Conservation (phyloP, 2,113 vertebrate species). For the Chiloscyllium plagiosum region DNA sequence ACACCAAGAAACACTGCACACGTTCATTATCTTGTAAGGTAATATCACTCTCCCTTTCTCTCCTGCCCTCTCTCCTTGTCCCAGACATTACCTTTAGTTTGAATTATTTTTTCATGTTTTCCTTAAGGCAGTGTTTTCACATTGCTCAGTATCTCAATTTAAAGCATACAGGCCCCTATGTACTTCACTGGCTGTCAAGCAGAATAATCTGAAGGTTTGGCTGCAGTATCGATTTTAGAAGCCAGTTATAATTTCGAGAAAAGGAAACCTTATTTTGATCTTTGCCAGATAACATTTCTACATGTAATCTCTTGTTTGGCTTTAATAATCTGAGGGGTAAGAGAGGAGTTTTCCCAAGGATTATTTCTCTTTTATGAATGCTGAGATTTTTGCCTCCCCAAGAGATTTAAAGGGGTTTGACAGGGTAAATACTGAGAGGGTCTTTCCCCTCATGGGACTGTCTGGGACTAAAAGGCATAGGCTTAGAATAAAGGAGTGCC, state of each 20-base stretch:
- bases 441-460: no score
- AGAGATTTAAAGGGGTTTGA: neutral
- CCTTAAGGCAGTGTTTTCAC: neutral
- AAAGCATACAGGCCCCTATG: neutral
- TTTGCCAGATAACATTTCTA: neutral
- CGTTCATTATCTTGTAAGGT: conserved; percentile 90
- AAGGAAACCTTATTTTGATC: neutral
- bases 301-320: neutral
- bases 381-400: neutral
- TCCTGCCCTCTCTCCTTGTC: neutral
- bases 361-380: neutral
- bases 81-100: neutral
- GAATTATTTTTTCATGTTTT: neutral
- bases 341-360: neutral
- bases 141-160: neutral
- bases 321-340: neutral
- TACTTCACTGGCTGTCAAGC: neutral
- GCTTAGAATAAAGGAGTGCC: no score
- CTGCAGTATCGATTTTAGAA: neutral
- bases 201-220: neutral
- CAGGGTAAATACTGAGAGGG: no score
- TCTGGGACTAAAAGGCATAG: no score
- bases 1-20: conserved; percentile 88
- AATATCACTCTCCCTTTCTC: conserved; percentile 40
- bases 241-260: neutral